These are phyloP conservation scores for Zosterops pallidus DNA, from an alignment of 2,113 vertebrate genomes.

Conservation along the genomic window DNA sequence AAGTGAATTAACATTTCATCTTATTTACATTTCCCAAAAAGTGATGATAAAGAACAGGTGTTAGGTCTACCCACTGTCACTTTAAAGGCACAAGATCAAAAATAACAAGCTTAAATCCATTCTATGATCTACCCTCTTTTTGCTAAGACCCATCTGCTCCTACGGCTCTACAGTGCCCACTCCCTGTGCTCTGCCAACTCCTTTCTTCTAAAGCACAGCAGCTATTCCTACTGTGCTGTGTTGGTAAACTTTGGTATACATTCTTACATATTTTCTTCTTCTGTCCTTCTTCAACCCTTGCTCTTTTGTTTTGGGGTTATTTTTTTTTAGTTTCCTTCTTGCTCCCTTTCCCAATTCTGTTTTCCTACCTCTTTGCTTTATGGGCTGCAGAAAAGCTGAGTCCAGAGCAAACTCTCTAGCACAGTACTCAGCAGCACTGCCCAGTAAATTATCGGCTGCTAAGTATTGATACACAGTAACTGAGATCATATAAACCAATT, in stretches of 20 bases:
- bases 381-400: not conserved
- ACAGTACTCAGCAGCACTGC: not conserved
- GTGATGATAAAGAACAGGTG: slow-evolving; percentile 42
- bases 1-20: not conserved
- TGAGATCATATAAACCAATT: not conserved
- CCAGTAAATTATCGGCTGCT: not conserved
- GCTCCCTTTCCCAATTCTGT: not conserved
- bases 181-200: slow-evolving; percentile 35
- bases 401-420: not conserved
- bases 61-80: slow-evolving; percentile 20
- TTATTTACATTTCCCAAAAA: slow-evolving; percentile 59
- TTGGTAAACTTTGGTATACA: not conserved
- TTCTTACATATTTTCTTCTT: not conserved
- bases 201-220: not conserved
- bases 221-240: not conserved
- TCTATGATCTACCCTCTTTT: not conserved
- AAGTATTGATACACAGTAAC: not conserved
- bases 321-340: not conserved
- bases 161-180: slow-evolving; percentile 29
- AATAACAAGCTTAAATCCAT: slow-evolving; percentile 8
- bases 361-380: not conserved
- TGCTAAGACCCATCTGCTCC: slow-evolving; percentile 46
- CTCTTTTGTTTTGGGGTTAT: not conserved
- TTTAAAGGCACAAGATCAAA: slow-evolving; percentile 50
- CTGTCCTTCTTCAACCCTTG: not conserved